Evolutionary conservation across 92 coral and sea anemone genomes (phyloP).

Genomic region (Epizoanthus scotinus): DNA sequence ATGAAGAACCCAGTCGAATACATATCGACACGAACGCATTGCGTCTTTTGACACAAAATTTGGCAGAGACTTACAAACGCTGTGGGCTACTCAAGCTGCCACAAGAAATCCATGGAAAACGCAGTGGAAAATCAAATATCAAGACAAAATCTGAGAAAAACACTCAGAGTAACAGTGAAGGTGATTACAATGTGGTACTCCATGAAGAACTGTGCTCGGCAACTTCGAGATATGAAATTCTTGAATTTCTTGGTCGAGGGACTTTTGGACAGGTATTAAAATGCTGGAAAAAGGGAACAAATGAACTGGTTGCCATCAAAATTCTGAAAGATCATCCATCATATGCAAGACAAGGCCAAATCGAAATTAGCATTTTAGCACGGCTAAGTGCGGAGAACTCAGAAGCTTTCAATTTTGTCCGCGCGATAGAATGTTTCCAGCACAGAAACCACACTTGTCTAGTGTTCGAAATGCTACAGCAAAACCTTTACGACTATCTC

Average conservation of each 20-base stretch:
- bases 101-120: slow-evolving; percentile 65
- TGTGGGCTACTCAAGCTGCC: slow-evolving; percentile 70
- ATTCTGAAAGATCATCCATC: slow-evolving; percentile 97
- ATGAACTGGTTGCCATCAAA: slow-evolving; percentile 92
- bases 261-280: slow-evolving; percentile 98
- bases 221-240: slow-evolving; percentile 90
- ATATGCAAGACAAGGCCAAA: slow-evolving; percentile 97
- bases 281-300: slow-evolving; percentile 99
- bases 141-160: slow-evolving; percentile 64
- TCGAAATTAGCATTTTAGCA: slow-evolving; percentile 94
- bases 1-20: slow-evolving; percentile 56
- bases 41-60: slow-evolving; percentile 72
- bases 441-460: slow-evolving; percentile 95
- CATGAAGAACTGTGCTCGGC: slow-evolving; percentile 92
- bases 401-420: slow-evolving; percentile 96
- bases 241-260: slow-evolving; percentile 98
- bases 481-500: slow-evolving; percentile 91
- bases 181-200: slow-evolving; percentile 92
- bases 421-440: slow-evolving; percentile 97
- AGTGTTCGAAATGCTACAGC: slow-evolving; percentile 97
- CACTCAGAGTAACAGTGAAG: slow-evolving; percentile 81
- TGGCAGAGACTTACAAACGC: slow-evolving; percentile 76
- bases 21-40: slow-evolving; percentile 77
- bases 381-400: slow-evolving; percentile 96
- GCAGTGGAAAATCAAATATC: slow-evolving; percentile 66